phyloP scores from a whole-genome alignment of 2,113 vertebrate genomes.

The Antigone vipio region DNA sequence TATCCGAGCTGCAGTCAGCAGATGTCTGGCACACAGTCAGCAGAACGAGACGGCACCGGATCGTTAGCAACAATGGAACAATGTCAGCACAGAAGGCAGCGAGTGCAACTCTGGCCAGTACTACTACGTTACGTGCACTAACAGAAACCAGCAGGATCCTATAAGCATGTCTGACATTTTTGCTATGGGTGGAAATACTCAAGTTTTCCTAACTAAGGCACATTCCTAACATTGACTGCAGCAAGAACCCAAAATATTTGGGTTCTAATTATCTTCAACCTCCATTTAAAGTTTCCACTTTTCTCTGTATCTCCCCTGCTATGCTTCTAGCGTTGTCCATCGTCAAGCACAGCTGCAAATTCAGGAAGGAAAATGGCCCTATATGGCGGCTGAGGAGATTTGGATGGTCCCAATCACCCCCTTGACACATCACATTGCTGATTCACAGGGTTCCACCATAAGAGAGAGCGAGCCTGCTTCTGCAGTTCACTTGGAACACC shows the following conservation, averaged over 20 bases:
- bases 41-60: not conserved
- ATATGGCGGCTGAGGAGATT: not conserved
- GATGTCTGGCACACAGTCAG: constrained; percentile 46
- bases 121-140: not conserved
- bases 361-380: not conserved
- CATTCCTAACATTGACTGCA: not conserved
- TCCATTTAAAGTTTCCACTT: not conserved
- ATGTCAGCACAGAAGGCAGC: not conserved
- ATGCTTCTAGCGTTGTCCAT: not conserved
- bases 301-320: not conserved
- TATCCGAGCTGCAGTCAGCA: not conserved
- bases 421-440: not conserved
- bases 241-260: not conserved
- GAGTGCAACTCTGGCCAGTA: not conserved
- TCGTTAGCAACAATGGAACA: not conserved
- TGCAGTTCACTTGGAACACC: not conserved
- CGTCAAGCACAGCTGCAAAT: not conserved
- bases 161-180: not conserved
- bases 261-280: not conserved
- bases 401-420: not conserved
- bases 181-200: not conserved
- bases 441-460: not conserved
- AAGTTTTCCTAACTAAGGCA: not conserved
- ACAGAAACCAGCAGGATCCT: not conserved
- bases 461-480: not conserved